Conservation (phyloP, 2,888 invertebrate genomes). For the Hydrotaea cyrtoneurina region DNA sequence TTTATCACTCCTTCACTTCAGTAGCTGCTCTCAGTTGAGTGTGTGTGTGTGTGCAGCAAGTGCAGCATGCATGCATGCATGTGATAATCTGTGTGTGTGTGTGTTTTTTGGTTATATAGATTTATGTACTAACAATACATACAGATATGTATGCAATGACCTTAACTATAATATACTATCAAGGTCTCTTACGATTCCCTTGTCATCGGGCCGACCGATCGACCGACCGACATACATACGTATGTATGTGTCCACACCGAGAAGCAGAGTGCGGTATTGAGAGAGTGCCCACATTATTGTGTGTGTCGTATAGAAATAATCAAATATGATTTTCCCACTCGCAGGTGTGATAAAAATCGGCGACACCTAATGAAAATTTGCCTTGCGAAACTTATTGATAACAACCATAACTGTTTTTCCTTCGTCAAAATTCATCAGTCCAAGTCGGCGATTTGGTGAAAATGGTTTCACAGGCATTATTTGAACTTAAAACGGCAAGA, state of each 20-base stretch:
- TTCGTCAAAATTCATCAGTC: no score
- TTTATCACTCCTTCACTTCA: constrained; percentile 13
- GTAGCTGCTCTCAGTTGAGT: neutral
- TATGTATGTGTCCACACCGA: neutral
- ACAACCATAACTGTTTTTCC: no score
- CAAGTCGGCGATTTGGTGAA: no score
- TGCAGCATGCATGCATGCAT: constrained; percentile 14
- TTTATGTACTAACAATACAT: neutral
- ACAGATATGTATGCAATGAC: constrained; percentile 58
- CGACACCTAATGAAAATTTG: neutral
- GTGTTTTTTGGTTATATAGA: constrained; percentile 27
- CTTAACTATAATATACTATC: constrained; percentile 59
- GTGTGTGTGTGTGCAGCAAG: constrained; percentile 10
- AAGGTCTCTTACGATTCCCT: constrained; percentile 57
- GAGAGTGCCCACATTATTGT: neutral
- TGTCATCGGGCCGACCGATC: constrained; percentile 41
- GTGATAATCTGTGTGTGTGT: constrained; percentile 26
- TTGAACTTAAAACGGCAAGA: no score
- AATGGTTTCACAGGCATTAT: no score
- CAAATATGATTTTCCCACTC: neutral
- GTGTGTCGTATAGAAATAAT: neutral
- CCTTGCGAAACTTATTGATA: no score
- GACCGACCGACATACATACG: constrained; percentile 20
- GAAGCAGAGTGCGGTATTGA: neutral
- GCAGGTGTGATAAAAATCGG: constrained; percentile 15